Evolutionary conservation across 2,113 vertebrate species (phyloP), one percentile per base, ranked within the genome.

Genomic region (Dascyllus trimaculatus): DNA sequence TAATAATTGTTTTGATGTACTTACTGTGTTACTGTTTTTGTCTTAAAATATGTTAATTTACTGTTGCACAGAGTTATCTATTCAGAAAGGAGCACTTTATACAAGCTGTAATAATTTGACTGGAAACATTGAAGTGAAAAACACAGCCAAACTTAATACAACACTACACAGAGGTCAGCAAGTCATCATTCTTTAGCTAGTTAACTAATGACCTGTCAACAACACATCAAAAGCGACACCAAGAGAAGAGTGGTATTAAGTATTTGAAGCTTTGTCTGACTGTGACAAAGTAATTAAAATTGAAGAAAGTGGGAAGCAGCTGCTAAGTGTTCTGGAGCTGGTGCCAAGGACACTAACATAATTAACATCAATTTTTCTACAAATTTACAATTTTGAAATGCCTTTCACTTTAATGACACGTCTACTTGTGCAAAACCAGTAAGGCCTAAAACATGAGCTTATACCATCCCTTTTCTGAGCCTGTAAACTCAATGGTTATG

Each of bases 251-350:
- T 0, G 0, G 5, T 15, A 52, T 32, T 75, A 49, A 65, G 64
- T 65, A 59, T 62, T 40, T 22, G 1, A 9, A 62, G 11, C 43
- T 15, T 49, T 43, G 51, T 19, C 43, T 75, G 15, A 52, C 32
- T 81, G 59, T 75, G 61, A 78, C 56, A 73, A 78, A 72, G 67
- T 73, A 78, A 77, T 82, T 62, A 51, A 71, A 82, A 82, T 62
- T 13, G 24, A 68, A 54, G 48, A 51, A 40, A 72, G 4, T 19
- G 21, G 56, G 14, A 78, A 11, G 48, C 68, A 72, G 68, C 72
- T 60, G 60, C 19, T 54, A 48, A 38, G 69, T 32, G 45, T 69
- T 13, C 40, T 63, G 8, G 11, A 60, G 21, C n/a, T 51, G 19
- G 26, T 38, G 57, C 69, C 62, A 72, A 77, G 80, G 74, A 40